Evolutionary conservation across 92 coral and sea anemone species (phyloP), one percentile per base, ranked within the genome.

Genomic region (Heliopora coerulea): DNA sequence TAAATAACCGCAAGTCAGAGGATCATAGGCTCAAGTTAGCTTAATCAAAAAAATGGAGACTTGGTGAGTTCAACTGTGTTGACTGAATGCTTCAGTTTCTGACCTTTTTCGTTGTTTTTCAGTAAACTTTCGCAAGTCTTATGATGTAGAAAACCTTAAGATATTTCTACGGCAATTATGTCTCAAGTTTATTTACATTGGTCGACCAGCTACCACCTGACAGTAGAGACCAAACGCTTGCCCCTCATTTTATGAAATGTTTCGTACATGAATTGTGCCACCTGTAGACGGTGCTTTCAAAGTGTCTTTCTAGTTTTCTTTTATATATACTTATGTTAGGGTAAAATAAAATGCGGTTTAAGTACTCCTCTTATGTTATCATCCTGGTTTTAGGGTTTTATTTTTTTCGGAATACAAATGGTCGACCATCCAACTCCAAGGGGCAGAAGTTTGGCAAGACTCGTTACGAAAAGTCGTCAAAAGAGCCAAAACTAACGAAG

Each of bases 401-500:
- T 70, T 70, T 70, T n/a, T 12, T 34, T 7, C 5, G n/a, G 19
- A 20, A 70, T 19, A n/a, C 30, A 0, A 8, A 50, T 3, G 62
- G 29, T 3, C 63, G 77, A 15, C 77, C 77, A 1, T 50, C 62
- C 48, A 70, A 67, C 32, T 8, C 0, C 21, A 67, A 54, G 13
- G 52, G 25, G 19, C 27, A 33, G 41, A 70, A 54, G 8, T 48
- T 21, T 48, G 20, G 49, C n/a, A 28, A 13, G 23, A 6, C 23
- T 15, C 12, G 32, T 0, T 5, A 13, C 10, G 31, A 70, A 11
- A 34, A 54, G 49, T n/a, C 49, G 28, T 8, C 21, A 8, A 67
- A 67, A 62, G 74, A 67, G 14, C 88, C 88, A 10, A 78, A 79
- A 49, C 76, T 93, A n/a, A 83, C 96, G 8, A 69, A 87, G 10